phyloP scores from a whole-genome alignment of 2,113 vertebrate species.

The Aepyceros melampus region DNA sequence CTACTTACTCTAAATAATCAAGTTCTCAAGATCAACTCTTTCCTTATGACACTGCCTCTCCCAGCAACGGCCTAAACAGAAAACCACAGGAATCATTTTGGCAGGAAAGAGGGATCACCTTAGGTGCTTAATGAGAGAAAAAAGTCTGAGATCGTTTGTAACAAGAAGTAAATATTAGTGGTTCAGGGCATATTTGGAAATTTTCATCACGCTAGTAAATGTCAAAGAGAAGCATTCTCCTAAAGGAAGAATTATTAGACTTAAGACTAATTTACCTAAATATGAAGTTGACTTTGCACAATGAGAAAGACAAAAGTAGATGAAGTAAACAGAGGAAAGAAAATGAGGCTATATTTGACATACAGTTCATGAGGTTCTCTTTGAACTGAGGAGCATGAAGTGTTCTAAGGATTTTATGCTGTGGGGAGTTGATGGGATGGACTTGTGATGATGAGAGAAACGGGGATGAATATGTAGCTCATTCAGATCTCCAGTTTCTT shows the following conservation, averaged over 20 bases:
- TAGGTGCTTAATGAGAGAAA: constrained; percentile 43
- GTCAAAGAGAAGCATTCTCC: constrained; percentile 41
- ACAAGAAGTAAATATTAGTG: constrained; percentile 46
- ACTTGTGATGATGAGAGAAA: constrained; percentile 4
- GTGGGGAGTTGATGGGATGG: neutral
- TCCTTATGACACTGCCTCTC: neutral
- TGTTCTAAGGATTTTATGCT: neutral
- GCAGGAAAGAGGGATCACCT: constrained; percentile 22
- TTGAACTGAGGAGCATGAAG: neutral
- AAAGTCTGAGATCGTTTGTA: constrained; percentile 18
- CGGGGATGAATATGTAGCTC: neutral
- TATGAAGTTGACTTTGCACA: constrained; percentile 41
- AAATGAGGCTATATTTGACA: constrained; percentile 16
- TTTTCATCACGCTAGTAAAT: constrained; percentile 68
- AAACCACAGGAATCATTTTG: constrained; percentile 31
- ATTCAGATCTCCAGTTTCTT: neutral
- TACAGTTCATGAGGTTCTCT: neutral
- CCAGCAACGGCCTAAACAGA: constrained; percentile 32
- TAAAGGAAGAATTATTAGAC: constrained; percentile 11
- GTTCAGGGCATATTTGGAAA: constrained; percentile 54
- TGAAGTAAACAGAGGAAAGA: constrained; percentile 41
- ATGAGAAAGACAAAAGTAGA: constrained; percentile 44
- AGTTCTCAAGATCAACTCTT: constrained; percentile 41
- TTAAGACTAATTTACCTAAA: constrained; percentile 58
- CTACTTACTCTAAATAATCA: constrained; percentile 22